phyloP scores from a whole-genome alignment of 2,888 invertebrate genomes.

The Drosophila subsilvestris region DNA sequence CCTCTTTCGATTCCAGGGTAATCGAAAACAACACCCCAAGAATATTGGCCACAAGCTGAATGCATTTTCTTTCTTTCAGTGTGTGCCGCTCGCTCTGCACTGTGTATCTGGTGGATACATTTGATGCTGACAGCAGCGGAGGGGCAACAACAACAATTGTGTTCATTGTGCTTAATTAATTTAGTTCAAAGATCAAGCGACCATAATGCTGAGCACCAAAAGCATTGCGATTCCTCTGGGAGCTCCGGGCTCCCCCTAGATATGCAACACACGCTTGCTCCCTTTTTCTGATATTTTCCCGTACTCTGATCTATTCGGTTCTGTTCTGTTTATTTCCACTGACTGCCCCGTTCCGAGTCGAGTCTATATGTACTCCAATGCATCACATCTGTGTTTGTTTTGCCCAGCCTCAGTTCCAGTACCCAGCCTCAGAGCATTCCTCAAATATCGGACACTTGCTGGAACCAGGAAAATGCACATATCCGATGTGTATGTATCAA shows the following conservation, averaged over 20 bases:
- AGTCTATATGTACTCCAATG: conserved; percentile 16
- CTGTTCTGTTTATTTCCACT: conserved; percentile 5
- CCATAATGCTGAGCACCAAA: conserved; percentile 55
- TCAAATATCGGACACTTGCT: conserved; percentile 34
- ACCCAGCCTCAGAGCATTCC: conserved; percentile 5
- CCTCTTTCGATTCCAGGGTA: conserved; percentile 6
- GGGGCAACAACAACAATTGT: conserved; percentile 79
- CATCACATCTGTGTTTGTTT: neutral
- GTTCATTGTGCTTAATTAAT: conserved; percentile 84
- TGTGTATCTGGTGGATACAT: conserved; percentile 50
- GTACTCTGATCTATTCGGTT: conserved; percentile 15
- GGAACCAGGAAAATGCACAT: neutral
- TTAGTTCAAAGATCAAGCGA: conserved; percentile 84
- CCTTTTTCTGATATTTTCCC: conserved; percentile 3
- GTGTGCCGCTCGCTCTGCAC: conserved; percentile 2
- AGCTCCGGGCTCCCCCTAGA: conserved; percentile 1
- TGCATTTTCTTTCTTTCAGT: conserved; percentile 35
- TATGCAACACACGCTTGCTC: neutral
- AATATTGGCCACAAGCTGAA: conserved; percentile 37
- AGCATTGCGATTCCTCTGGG: conserved; percentile 65
- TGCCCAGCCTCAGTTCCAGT: neutral
- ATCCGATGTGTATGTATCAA: neutral
- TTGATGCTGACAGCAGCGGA: conserved; percentile 32
- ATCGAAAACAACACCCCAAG: neutral
- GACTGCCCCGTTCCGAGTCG: neutral